phyloP scores from a whole-genome alignment of 2,888 invertebrate genomes.

The Lottia scabra region DNA sequence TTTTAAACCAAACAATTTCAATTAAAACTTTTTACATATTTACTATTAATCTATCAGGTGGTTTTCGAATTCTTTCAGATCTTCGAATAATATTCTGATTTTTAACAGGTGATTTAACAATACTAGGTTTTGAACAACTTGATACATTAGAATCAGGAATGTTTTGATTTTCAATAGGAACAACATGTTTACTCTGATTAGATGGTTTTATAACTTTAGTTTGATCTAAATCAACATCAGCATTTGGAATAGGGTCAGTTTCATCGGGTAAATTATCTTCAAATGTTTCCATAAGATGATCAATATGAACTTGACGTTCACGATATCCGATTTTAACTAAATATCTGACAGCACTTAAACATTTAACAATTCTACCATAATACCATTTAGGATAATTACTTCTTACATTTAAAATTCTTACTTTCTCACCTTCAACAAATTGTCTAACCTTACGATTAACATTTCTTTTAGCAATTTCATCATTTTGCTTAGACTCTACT shows the following conservation, averaged over 20 bases:
- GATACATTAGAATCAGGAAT: too few species aligned
- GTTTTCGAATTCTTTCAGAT: too few species aligned
- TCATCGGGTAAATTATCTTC: background rate
- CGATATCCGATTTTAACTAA: background rate
- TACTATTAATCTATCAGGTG: too few species aligned
- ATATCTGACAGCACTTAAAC: background rate
- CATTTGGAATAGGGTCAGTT: background rate
- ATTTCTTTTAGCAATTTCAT: background rate
- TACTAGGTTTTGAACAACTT: too few species aligned
- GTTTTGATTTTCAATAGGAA: too few species aligned
- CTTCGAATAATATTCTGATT: too few species aligned
- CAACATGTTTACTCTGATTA: too few species aligned
- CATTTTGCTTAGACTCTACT: background rate
- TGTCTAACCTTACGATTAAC: background rate
- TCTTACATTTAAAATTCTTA: background rate
- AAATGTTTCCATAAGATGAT: background rate
- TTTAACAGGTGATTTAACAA: too few species aligned
- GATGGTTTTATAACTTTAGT: too few species aligned
- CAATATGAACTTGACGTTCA: constrained; percentile 1
- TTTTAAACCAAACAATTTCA: too few species aligned
- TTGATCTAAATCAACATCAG: too few species aligned
- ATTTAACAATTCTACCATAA: background rate
- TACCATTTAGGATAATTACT: background rate
- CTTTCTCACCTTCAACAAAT: constrained; percentile 2
- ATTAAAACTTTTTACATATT: too few species aligned